Base-by-base conservation (phyloP, 2,888 invertebrate species). In the Sesamia inferens region DNA sequence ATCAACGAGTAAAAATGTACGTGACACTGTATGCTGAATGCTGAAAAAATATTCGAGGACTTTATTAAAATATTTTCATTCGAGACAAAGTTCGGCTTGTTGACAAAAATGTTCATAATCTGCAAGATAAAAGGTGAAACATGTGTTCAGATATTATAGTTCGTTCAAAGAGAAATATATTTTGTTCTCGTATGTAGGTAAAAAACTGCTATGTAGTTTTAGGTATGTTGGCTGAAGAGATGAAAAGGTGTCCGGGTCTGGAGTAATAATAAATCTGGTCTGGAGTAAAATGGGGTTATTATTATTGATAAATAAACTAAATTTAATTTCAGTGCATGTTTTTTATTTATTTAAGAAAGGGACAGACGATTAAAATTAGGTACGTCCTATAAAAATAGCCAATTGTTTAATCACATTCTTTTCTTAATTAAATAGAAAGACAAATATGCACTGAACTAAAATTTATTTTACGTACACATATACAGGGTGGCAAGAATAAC, bases 1-100 rank as follows among this genome's bases (percentile, higher is more conserved):
- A 65, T 8, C 22, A 16, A n/a, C 39, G 5, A 39, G 39, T 39
- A 39, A 39, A 5, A 6, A 7, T 2, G 39, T 39, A 65, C 22
- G 51, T 47, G 39, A 39, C 22, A 75, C 11, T 14, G 44, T 68
- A 58, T n/a, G 14, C 19, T 48, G 19, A 48, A 54, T 47, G 16
- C 42, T 42, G n/a, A 47, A 44, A 59, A 39, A 57, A 68, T 24
- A 44, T 42, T 58, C 22, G 19, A 47, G 8, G 42, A 78, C 57
- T 82, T 71, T 78, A 44, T 71, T 66, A 63, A 78, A 79, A 67
- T 58, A 71, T 71, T 83, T 83, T 66, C 42, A 83, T 83, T 66
- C 48, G 16, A 54, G 42, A 83, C 62, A 66, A 71, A 71, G 62
- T 83, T 66, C 44, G 57, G 63, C 48, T 47, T 63, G 58, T 78